Evolutionary conservation across 2,797 vertebrate genomes (phyloP).

Genomic region (Smutsia temminckii): DNA sequence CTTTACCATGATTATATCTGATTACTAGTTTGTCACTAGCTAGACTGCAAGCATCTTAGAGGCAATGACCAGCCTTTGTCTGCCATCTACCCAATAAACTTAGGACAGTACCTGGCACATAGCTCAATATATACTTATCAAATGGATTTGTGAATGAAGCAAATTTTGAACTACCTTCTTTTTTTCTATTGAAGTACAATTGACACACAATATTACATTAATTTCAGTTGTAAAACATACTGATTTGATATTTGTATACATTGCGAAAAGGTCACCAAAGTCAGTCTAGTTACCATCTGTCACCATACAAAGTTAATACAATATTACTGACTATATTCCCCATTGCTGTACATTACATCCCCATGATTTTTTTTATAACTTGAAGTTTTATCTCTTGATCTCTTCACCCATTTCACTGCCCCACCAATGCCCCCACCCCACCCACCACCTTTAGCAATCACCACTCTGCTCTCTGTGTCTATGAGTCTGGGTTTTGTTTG

Average conservation of each 20-base stretch:
- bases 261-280: background rate
- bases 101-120: background rate
- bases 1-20: background rate
- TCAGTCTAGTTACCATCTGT: background rate
- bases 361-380: background rate
- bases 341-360: background rate
- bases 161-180: background rate
- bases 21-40: slow-evolving; percentile 3
- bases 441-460: background rate
- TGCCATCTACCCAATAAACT: slow-evolving; percentile 12
- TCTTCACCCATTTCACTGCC: background rate
- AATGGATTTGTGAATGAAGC: background rate
- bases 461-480: background rate
- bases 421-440: background rate
- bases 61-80: background rate
- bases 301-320: background rate
- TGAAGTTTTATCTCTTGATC: background rate
- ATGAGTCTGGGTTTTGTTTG: background rate
- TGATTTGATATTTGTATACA: background rate
- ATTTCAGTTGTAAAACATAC: background rate
- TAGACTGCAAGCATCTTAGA: background rate
- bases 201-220: background rate
- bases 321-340: background rate
- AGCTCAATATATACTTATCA: background rate
- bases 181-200: background rate